Evolutionary conservation across 2,888 invertebrate genomes (phyloP), one percentile per base, ranked within the genome.

Genomic region (Gonocerus acuteangulatus): DNA sequence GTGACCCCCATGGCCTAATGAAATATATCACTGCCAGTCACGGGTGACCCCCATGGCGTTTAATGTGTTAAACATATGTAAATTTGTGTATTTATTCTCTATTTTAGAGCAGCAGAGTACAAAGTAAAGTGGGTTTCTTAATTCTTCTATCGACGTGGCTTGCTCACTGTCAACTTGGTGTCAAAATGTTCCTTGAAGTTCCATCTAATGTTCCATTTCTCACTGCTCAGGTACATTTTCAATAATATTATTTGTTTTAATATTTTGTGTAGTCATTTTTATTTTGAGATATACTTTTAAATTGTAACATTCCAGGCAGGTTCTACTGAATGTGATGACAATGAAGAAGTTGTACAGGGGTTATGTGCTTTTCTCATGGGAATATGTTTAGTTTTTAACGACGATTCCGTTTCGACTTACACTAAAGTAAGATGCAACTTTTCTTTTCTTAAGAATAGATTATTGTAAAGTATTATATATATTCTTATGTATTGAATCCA

Each of bases 281-380:
- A 32, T 32, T 32, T 32, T 32, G 6, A 32, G 32, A 32, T 32
- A 32, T 9, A 32, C 6, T 23, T 22, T 16, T 42, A 15, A 57
- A 7, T 44, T 32, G 22, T 57, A 65, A 61, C 60, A 48, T 62
- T 64, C 61, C 56, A 90, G 77, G 81, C 85, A 1, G 83, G 84
- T 68, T 84, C 87, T 62, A 85, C 83, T 70, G 95, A 95, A 69
- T 89, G 90, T 64, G 96, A 96, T 72, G 89, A 94, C 68, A 86
- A 89, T 72, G 96, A 95, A 73, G 85, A 84, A 71, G 77, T 96
- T 21, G 80, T 95, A 39, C 88, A 90, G 71, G 93, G 93, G 2
- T 78, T 95, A 67, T 88, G 90, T 71, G 94, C 97, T 1, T 91
- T 96, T 73, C 79, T 96, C 2, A 85, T 99, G 71, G 96, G 95